Conservation (phyloP, 2,113 vertebrate species). For the Oryzias woworae region DNA sequence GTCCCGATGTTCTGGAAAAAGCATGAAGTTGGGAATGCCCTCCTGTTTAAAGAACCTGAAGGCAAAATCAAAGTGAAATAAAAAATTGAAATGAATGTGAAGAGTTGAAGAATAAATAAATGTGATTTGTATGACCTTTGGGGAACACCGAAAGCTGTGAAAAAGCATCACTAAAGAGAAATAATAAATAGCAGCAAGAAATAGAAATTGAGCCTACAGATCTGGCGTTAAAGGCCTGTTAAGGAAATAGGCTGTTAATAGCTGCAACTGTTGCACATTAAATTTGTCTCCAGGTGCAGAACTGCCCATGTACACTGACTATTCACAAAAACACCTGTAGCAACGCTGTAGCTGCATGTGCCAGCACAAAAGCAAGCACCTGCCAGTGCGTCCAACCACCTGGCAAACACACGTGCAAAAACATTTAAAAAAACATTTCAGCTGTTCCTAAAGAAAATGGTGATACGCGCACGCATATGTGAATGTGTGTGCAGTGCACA, state of each 20-base stretch:
- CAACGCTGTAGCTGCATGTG: slow-evolving; percentile 65
- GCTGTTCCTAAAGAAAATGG: slow-evolving; percentile 57
- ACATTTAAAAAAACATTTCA: slow-evolving; percentile 33
- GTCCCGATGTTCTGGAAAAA: no score
- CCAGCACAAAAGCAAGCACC: slow-evolving; percentile 62
- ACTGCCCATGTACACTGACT: slow-evolving; percentile 17
- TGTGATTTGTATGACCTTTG: slow-evolving; percentile 16
- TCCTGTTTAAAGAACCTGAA: no score
- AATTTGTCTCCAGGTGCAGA: slow-evolving; percentile 64
- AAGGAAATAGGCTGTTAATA: slow-evolving; percentile 45
- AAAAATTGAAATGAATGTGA: slow-evolving; percentile 3
- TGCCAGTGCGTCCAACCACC: slow-evolving; percentile 61
- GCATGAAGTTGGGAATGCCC: no score
- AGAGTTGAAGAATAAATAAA: slow-evolving; percentile 2
- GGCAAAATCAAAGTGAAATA: slow-evolving; percentile 2
- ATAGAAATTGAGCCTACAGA: slow-evolving; percentile 41
- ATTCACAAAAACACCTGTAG: slow-evolving; percentile 55
- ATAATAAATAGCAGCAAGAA: slow-evolving; percentile 35
- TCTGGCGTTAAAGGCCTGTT: slow-evolving; percentile 52
- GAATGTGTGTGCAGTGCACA: no score
- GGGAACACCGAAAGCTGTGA: slow-evolving; percentile 12
- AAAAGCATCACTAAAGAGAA: slow-evolving; percentile 34
- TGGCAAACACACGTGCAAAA: slow-evolving; percentile 45
- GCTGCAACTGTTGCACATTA: slow-evolving; percentile 56
- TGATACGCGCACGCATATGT: neutral